phyloP scores from a whole-genome alignment of 1,140 invertebrate genomes.

The Tetramorium parvispinum region DNA sequence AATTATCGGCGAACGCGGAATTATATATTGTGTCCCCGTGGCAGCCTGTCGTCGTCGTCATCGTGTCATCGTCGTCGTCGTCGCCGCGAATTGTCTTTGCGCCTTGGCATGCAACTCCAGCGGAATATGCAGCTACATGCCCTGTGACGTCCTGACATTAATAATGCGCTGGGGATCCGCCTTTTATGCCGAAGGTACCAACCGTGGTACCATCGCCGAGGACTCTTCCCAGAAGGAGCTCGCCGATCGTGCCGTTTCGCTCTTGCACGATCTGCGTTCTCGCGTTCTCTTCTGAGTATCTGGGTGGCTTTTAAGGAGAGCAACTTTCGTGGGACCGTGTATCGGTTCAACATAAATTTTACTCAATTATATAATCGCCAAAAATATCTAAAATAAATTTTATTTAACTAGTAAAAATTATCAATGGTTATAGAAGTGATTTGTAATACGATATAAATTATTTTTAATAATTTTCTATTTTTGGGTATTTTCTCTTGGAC shows the following conservation, averaged over 20 bases:
- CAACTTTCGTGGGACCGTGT: not conserved
- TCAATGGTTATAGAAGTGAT: not conserved
- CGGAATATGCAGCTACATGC: conserved; percentile 76
- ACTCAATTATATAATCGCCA: not conserved
- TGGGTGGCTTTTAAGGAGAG: conserved; percentile 13
- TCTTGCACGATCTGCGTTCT: conserved; percentile 20
- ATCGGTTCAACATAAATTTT: conserved; percentile 14
- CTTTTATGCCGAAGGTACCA: conserved; percentile 66
- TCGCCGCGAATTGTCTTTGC: conserved; percentile 73
- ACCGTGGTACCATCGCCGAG: conserved; percentile 69
- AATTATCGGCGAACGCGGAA: conserved; percentile 85
- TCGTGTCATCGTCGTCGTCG: conserved; percentile 33
- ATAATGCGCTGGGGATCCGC: conserved; percentile 75
- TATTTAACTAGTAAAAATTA: not conserved
- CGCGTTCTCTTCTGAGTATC: not conserved
- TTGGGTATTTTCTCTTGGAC: not conserved
- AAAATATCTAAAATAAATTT: not conserved
- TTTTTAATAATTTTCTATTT: not conserved
- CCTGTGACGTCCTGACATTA: conserved; percentile 80
- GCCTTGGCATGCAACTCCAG: conserved; percentile 78
- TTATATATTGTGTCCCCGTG: conserved; percentile 82
- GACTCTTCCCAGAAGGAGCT: conserved; percentile 70
- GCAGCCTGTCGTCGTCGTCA: conserved; percentile 31
- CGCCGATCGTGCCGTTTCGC: conserved; percentile 22
- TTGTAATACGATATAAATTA: not conserved